Evolutionary conservation across 1,140 invertebrate species (phyloP), one percentile per base, ranked within the genome.

Genomic region (Pentalonia nigronervosa): DNA sequence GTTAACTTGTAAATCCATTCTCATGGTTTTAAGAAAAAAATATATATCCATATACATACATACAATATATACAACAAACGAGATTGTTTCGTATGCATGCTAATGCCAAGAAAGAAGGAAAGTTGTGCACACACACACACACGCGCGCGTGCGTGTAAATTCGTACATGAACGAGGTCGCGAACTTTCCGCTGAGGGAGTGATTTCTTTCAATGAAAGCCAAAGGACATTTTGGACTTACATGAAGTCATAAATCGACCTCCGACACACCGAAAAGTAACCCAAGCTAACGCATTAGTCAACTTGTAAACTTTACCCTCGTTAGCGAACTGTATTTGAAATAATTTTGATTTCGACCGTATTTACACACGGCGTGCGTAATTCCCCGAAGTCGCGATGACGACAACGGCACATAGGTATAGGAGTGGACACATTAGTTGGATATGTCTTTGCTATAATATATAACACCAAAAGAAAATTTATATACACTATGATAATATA

Each of bases 271-370:
- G 41, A 23, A 30, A 45, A n/a, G 90, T 67, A 47, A 91, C 60
- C 90, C 48, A 30, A 89, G 3, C 34, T 36, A 56, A 48, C 91
- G 91, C 76, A 83, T 83, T 92, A 92, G 91, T 83, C 91, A 83
- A 81, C 91, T 48, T 48, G 67, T 92, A 92, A 92, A 92, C 91
- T 92, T 92, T 50, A 92, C 91, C 91, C 90, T 91, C 90, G 90
- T 91, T 91, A 91, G 45, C 47, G 30, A 7, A 21, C n/a, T 50
- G 48, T 89, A n/a, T 89, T 89, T 53, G 88, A 53, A 36, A 89
- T 56, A 56, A 56, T 89, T 89, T 41, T 53, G 11, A 56, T 89
- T 56, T 89, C 21, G 34, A 25, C 86, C 86, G 86, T 34, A 48
- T 17, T n/a, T 53, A 56, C 30, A 53, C 87, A 23, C n/a, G 20